Conservation (phyloP, 2,113 vertebrate genomes). For the Steatornis caripensis region DNA sequence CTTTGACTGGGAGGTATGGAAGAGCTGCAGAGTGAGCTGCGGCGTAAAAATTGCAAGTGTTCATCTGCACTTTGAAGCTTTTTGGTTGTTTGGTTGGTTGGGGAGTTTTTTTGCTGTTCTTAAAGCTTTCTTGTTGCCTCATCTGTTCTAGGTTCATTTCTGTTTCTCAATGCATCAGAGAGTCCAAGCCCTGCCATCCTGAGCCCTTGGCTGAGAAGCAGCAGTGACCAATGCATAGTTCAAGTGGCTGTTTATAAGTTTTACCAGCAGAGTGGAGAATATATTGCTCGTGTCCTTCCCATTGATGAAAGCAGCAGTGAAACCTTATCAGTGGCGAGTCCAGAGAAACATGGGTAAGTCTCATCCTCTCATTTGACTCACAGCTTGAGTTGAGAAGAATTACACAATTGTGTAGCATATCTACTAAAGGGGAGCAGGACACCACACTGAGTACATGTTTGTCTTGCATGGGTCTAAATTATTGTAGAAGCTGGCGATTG, state of each 20-base stretch:
- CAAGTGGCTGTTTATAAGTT: slow-evolving; percentile 88
- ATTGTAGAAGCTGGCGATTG: background rate
- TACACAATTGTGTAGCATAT: fast-evolving
- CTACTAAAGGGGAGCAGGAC: background rate
- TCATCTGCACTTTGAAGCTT: background rate
- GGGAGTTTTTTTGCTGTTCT: background rate
- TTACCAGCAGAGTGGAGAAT: slow-evolving; percentile 80
- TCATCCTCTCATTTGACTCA: background rate
- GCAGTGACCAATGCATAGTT: slow-evolving; percentile 78
- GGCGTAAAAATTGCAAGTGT: background rate
- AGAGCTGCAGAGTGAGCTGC: background rate
- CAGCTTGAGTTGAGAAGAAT: background rate
- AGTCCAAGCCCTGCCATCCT: slow-evolving; percentile 81
- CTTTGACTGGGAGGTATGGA: background rate
- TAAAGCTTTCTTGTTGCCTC: background rate
- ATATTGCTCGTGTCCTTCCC: slow-evolving; percentile 80
- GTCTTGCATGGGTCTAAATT: background rate
- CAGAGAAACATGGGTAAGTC: slow-evolving; percentile 74
- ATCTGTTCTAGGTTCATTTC: slow-evolving; percentile 82
- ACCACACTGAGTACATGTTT: background rate
- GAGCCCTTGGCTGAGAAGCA: slow-evolving; percentile 90
- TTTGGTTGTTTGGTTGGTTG: too few relatives aligned
- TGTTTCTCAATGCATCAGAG: slow-evolving; percentile 84
- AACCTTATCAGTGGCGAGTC: slow-evolving; percentile 55
- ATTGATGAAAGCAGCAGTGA: slow-evolving; percentile 68